Evolutionary conservation across 2,888 invertebrate species (phyloP).

Genomic region (Pyralis farinalis): DNA sequence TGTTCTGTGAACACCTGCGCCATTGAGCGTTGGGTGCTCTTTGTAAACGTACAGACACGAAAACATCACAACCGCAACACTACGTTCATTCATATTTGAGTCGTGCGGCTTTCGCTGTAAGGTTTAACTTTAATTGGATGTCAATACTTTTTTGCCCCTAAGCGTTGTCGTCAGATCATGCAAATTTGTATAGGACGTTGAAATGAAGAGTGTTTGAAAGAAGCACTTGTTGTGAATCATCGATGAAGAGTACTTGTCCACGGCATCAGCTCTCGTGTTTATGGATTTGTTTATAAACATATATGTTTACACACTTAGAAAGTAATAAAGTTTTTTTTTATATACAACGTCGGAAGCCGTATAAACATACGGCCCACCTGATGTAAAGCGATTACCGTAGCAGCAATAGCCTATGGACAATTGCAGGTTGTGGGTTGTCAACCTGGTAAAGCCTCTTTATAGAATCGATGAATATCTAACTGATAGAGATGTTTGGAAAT

Average conservation of each 20-base stretch:
- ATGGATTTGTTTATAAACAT: slow-evolving; percentile 1
- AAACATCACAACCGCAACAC: slow-evolving; percentile 27
- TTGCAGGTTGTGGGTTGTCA: too few species aligned
- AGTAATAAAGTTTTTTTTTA: too few species aligned
- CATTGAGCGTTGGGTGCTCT: slow-evolving; percentile 69
- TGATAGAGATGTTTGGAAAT: too few species aligned
- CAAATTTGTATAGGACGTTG: slow-evolving; percentile 52
- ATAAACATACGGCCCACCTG: too few species aligned
- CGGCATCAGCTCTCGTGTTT: slow-evolving; percentile 3
- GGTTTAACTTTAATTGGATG: slow-evolving; percentile 15
- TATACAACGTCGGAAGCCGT: too few species aligned
- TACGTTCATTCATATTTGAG: slow-evolving; percentile 10
- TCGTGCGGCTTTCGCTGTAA: rapidly evolving
- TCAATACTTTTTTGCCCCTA: slow-evolving; percentile 22
- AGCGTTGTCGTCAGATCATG: slow-evolving; percentile 40
- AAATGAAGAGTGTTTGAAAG: slow-evolving; percentile 36
- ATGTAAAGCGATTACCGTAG: too few species aligned
- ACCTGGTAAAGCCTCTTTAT: too few species aligned
- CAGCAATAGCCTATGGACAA: too few species aligned
- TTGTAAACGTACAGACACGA: slow-evolving; percentile 45
- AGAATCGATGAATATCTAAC: too few species aligned
- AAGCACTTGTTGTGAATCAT: slow-evolving; percentile 36
- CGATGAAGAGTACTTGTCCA: slow-evolving; percentile 12
- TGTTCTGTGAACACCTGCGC: slow-evolving; percentile 73
- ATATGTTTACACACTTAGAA: too few species aligned